A percentile compares a stretch with the other conserved stretches of the same genome.
Conservation (phyloP, 2,797 vertebrate species). For the Glossophaga mutica region DNA sequence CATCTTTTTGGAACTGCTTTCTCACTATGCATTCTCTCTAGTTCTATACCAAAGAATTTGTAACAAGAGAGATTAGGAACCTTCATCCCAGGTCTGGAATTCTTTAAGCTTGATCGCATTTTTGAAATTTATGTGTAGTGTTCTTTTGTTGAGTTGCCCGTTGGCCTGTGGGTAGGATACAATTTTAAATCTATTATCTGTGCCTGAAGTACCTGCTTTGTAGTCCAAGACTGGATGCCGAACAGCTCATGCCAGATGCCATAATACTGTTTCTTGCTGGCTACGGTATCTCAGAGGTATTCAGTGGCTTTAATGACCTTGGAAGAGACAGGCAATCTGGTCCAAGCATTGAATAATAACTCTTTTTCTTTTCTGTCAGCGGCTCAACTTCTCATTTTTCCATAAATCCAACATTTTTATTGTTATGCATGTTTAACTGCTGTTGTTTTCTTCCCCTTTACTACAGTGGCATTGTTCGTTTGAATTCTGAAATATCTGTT, state of each 20-base stretch:
- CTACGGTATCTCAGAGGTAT: constrained; percentile 3
- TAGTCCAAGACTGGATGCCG: constrained; percentile 31
- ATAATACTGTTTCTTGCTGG: constrained; percentile 1
- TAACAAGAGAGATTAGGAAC: background rate
- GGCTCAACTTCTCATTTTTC: constrained; percentile 42
- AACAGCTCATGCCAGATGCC: background rate
- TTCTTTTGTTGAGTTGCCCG: constrained; percentile 36
- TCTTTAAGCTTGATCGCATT: constrained; percentile 20
- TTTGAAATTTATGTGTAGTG: constrained; percentile 16
- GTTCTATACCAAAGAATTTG: background rate
- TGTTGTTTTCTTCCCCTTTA: background rate
- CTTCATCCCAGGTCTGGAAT: background rate
- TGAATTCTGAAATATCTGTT: background rate
- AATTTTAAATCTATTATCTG: constrained; percentile 22
- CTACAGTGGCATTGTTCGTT: background rate
- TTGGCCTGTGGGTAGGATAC: background rate
- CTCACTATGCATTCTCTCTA: background rate
- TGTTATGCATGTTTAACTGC: constrained; percentile 13
- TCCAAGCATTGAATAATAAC: background rate
- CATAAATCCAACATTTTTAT: constrained; percentile 24
- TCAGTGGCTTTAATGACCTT: constrained; percentile 11
- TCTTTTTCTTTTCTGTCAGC: constrained; percentile 18
- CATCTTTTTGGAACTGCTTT: background rate
- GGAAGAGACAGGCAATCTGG: background rate
- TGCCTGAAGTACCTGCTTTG: constrained; percentile 37